Evolutionary conservation across 2,797 vertebrate genomes (phyloP).

Genomic region (Arnoldichthys spilopterus): DNA sequence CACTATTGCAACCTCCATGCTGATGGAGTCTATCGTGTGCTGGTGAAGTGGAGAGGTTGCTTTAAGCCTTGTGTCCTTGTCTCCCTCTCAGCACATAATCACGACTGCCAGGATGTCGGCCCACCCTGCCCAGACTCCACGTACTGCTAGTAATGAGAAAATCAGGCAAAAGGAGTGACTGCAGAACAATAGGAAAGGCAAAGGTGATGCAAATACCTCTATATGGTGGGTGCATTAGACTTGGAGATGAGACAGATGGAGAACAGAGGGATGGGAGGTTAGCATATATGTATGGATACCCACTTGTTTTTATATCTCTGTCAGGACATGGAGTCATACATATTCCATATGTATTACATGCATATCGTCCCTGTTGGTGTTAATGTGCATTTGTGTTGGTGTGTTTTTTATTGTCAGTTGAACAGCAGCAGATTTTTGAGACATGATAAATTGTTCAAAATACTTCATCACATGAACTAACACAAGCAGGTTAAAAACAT

Average conservation of each 20-base stretch:
- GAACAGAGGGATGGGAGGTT: constrained; percentile 17
- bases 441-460: too few species aligned
- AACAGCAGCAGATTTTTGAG: too few species aligned
- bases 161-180: constrained; percentile 28
- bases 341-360: background rate
- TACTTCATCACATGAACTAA: too few species aligned
- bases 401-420: too few species aligned
- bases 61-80: constrained; percentile 37
- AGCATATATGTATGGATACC: constrained; percentile 6
- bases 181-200: constrained; percentile 33
- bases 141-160: constrained; percentile 45
- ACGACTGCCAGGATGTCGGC: constrained; percentile 29
- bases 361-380: too few species aligned
- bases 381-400: too few species aligned
- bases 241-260: constrained; percentile 33
- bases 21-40: constrained; percentile 3
- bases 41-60: constrained; percentile 26
- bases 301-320: background rate
- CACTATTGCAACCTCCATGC: constrained; percentile 15
- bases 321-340: background rate
- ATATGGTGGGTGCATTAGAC: constrained; percentile 41
- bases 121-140: background rate
- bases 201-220: constrained; percentile 24
- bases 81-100: constrained; percentile 51
- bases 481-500: too few species aligned